Conservation (phyloP, 2,888 invertebrate genomes). For the Chloromyia formosa region DNA sequence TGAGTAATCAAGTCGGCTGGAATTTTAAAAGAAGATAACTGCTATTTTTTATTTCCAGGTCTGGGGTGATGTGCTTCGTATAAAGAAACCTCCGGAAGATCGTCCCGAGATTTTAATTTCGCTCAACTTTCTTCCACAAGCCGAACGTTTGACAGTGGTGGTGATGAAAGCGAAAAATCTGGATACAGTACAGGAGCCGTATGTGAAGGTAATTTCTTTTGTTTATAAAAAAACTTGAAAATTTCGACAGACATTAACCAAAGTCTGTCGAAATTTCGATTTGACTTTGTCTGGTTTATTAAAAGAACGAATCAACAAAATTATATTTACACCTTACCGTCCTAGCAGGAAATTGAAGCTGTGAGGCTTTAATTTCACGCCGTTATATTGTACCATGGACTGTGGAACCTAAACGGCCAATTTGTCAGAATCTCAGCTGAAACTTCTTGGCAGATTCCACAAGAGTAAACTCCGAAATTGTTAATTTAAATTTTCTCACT, state of each 20-base stretch:
- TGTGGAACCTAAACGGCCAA: too few species aligned
- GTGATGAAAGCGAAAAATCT: slow-evolving; percentile 87
- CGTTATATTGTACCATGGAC: too few species aligned
- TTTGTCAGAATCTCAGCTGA: too few species aligned
- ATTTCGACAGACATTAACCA: neutral
- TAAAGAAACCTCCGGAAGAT: slow-evolving; percentile 83
- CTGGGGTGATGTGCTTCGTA: slow-evolving; percentile 87
- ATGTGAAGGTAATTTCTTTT: slow-evolving; percentile 68
- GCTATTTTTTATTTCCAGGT: slow-evolving; percentile 68
- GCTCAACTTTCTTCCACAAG: slow-evolving; percentile 87
- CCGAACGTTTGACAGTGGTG: slow-evolving; percentile 84
- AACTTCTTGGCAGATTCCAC: too few species aligned
- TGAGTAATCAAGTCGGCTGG: slow-evolving; percentile 45
- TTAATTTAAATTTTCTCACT: too few species aligned
- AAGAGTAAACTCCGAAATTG: too few species aligned
- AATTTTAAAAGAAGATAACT: neutral
- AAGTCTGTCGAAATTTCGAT: neutral
- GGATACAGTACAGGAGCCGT: slow-evolving; percentile 82
- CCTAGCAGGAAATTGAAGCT: too few species aligned
- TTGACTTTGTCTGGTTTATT: neutral
- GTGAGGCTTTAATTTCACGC: too few species aligned
- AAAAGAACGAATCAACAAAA: neutral
- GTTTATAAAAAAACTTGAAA: slow-evolving; percentile 25
- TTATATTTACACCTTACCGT: too few species aligned
- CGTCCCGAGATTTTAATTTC: slow-evolving; percentile 84